Conservation (phyloP, 1,140 invertebrate genomes). For the Heliconius himera region DNA sequence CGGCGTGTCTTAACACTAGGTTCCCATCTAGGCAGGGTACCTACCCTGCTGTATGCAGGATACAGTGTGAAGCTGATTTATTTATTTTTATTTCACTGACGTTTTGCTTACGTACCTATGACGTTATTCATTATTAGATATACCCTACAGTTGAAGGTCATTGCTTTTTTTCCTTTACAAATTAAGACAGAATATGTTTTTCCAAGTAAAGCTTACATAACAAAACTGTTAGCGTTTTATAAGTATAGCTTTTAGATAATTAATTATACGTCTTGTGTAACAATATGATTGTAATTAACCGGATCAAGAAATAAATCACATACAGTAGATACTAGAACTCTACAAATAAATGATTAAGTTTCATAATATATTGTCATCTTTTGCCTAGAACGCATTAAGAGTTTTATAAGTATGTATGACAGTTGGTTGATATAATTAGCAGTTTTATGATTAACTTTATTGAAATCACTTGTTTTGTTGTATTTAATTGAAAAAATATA, state of each 20-base stretch:
- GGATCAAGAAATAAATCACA: background rate
- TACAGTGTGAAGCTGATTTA: too few relatives aligned
- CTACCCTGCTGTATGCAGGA: too few relatives aligned
- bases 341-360: background rate
- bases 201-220: background rate
- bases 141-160: background rate
- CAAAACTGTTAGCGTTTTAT: background rate
- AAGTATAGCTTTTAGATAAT: conserved; percentile 1
- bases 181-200: background rate
- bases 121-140: background rate
- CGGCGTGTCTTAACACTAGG: too few relatives aligned
- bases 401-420: too few relatives aligned
- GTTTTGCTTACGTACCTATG: background rate
- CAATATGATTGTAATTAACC: background rate
- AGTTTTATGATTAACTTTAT: background rate
- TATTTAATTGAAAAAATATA: background rate
- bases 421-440: background rate
- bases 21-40: too few relatives aligned
- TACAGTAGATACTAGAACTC: background rate
- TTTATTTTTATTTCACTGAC: background rate
- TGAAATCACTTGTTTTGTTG: too few relatives aligned
- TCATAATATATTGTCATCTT: background rate
- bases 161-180: background rate
- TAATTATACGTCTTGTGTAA: background rate
- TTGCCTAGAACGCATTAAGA: background rate